Evolutionary conservation across 2,888 invertebrate species (phyloP).

Genomic region (Ophion slaviceki): DNA sequence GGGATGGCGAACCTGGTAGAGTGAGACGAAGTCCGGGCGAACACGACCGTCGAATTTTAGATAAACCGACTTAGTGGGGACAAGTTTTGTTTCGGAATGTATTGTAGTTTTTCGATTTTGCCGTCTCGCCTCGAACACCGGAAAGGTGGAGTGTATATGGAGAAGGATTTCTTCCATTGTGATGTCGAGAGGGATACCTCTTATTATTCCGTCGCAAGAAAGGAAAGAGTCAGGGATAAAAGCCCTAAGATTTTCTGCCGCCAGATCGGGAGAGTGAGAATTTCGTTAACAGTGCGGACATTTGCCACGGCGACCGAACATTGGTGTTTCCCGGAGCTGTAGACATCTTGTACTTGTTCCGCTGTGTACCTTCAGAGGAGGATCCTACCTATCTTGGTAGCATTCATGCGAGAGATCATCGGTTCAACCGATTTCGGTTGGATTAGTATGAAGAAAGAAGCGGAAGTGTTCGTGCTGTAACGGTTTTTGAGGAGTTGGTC

Average conservation of each 20-base stretch:
- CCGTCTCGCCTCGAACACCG: background rate
- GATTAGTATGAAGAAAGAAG: too few species aligned
- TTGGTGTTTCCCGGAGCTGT: constrained; percentile 38
- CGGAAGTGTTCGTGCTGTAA: too few species aligned
- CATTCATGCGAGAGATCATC: too few species aligned
- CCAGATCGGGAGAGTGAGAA: background rate
- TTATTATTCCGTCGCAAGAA: constrained; percentile 34
- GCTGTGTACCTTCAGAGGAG: background rate
- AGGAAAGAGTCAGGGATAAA: constrained; percentile 24
- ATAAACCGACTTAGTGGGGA: constrained; percentile 29
- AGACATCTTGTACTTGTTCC: constrained; percentile 11
- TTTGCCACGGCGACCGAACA: background rate
- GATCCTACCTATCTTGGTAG: constrained; percentile 1
- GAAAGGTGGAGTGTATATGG: background rate
- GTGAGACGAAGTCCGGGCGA: constrained; percentile 23
- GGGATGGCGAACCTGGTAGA: constrained; percentile 14
- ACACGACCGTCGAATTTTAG: constrained; percentile 25
- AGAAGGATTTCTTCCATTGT: constrained; percentile 21
- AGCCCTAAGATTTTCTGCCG: background rate
- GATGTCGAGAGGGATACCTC: constrained; percentile 36
- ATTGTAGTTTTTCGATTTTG: constrained; percentile 20
- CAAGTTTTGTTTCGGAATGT: background rate
- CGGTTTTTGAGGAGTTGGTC: too few species aligned
- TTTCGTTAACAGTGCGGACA: background rate
- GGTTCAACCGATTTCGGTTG: too few species aligned